These are phyloP conservation scores for Anthoscopus minutus DNA, from an alignment of 2,113 vertebrate genomes.

Conservation along the genomic window DNA sequence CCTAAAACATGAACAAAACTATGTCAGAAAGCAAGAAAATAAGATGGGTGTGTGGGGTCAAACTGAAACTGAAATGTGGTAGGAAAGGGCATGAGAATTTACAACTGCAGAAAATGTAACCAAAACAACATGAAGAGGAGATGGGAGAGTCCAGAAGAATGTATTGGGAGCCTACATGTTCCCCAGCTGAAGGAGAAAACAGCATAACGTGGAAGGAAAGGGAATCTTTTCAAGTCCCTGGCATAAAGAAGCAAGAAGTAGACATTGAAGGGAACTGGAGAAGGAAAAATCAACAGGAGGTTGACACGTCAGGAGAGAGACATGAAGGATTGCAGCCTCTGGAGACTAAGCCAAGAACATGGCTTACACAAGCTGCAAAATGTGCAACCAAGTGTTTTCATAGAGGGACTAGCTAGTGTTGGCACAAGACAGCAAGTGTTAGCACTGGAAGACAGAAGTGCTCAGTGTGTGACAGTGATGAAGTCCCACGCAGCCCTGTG, in stretches of 20 bases:
- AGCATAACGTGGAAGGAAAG: background rate
- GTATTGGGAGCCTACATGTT: background rate
- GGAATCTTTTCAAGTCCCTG: background rate
- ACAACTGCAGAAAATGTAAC: background rate
- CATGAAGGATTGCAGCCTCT: conserved; percentile 24
- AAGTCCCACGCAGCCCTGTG: conserved; percentile 55
- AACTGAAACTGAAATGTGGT: background rate
- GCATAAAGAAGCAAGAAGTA: background rate
- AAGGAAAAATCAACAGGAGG: conserved; percentile 48
- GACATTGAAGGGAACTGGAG: background rate
- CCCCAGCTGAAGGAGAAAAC: background rate
- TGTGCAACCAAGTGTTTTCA: conserved; percentile 61
- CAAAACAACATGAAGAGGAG: background rate
- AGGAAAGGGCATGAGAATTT: background rate
- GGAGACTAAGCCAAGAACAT: conserved; percentile 49
- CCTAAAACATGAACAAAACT: background rate
- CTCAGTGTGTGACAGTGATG: conserved; percentile 64
- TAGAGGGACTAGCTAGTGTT: conserved; percentile 59
- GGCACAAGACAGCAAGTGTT: conserved; percentile 63
- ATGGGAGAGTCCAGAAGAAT: background rate
- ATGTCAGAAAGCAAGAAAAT: background rate
- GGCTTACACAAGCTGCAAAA: conserved; percentile 53
- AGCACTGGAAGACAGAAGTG: conserved; percentile 57
- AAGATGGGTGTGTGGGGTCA: background rate
- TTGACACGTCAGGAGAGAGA: conserved; percentile 37